Evolutionary conservation across 1,140 invertebrate genomes (phyloP).

Genomic region (Heterodera schachtii): DNA sequence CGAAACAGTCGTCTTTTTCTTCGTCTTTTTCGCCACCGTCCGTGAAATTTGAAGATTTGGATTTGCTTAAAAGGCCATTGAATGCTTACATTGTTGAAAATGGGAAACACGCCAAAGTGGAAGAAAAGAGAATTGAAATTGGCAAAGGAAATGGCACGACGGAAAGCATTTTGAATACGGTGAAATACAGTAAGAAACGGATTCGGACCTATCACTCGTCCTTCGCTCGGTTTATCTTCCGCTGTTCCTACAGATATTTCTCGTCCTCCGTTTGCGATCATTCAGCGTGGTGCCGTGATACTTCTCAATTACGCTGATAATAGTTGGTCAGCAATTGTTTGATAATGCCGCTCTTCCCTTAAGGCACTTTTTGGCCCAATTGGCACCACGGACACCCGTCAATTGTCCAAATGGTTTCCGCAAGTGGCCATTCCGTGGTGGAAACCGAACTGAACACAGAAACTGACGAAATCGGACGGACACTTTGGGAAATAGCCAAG

Average conservation of each 20-base stretch:
- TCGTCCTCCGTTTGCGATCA: slow-evolving; percentile 35
- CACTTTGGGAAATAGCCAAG: slow-evolving; percentile 19
- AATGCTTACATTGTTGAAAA: slow-evolving; percentile 51
- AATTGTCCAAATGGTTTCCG: slow-evolving; percentile 39
- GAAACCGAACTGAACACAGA: slow-evolving; percentile 13
- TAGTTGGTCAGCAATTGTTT: slow-evolving; percentile 7
- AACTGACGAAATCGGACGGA: background rate
- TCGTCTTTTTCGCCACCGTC: background rate
- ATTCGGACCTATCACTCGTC: background rate
- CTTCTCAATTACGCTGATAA: slow-evolving; percentile 12
- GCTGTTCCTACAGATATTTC: background rate
- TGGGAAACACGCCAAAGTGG: slow-evolving; percentile 42
- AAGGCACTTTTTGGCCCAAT: slow-evolving; percentile 17
- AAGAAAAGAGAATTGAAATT: slow-evolving; percentile 36
- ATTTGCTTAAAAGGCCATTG: slow-evolving; percentile 37
- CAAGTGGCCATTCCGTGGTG: slow-evolving; percentile 37
- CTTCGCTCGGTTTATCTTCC: slow-evolving; percentile 2
- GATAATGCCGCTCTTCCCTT: background rate
- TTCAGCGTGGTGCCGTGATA: slow-evolving; percentile 33
- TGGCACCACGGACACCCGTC: slow-evolving; percentile 38
- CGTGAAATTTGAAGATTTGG: slow-evolving; percentile 7
- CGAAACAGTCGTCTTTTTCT: background rate
- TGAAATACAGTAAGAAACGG: slow-evolving; percentile 7
- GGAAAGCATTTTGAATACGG: background rate
- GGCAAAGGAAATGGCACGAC: background rate